Conservation (phyloP, 2,888 invertebrate species). For the Agriopis marginaria region DNA sequence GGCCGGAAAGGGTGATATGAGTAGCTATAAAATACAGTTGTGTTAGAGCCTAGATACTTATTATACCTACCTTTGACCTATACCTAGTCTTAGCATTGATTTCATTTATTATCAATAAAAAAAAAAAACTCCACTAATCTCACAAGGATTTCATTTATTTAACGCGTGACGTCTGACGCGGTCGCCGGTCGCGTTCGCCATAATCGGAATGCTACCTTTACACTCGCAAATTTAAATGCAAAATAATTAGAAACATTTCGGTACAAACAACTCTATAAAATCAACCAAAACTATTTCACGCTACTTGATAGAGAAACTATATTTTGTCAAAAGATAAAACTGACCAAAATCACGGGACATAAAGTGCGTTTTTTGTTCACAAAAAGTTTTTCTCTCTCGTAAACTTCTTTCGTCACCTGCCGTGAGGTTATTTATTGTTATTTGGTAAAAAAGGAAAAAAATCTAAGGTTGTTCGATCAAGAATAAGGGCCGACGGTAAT, state of each 20-base stretch:
- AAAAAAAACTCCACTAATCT: no score
- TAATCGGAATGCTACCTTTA: no score
- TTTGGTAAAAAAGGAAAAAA: slow-evolving; percentile 53
- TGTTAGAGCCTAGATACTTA: no score
- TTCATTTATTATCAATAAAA: no score
- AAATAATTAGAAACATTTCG: not conserved
- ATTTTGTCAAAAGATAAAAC: slow-evolving; percentile 81
- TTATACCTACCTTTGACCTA: no score
- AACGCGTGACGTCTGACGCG: no score
- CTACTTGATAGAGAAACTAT: slow-evolving; percentile 69
- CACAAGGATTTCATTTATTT: no score
- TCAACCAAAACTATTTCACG: slow-evolving; percentile 77
- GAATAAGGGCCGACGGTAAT: slow-evolving; percentile 55
- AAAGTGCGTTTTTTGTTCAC: slow-evolving; percentile 72
- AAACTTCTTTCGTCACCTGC: slow-evolving; percentile 80
- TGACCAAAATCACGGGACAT: slow-evolving; percentile 82
- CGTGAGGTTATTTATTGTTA: slow-evolving; percentile 77
- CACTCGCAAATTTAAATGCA: not conserved
- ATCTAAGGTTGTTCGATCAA: slow-evolving; percentile 33
- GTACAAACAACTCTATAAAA: slow-evolving; percentile 59
- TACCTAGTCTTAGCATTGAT: no score
- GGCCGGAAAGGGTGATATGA: no score
- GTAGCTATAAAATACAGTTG: no score
- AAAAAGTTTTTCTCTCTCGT: slow-evolving; percentile 49
- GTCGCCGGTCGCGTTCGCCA: no score